These are phyloP conservation scores for Pterois miles DNA, from an alignment of 2,797 vertebrate genomes.

Conservation along the genomic window DNA sequence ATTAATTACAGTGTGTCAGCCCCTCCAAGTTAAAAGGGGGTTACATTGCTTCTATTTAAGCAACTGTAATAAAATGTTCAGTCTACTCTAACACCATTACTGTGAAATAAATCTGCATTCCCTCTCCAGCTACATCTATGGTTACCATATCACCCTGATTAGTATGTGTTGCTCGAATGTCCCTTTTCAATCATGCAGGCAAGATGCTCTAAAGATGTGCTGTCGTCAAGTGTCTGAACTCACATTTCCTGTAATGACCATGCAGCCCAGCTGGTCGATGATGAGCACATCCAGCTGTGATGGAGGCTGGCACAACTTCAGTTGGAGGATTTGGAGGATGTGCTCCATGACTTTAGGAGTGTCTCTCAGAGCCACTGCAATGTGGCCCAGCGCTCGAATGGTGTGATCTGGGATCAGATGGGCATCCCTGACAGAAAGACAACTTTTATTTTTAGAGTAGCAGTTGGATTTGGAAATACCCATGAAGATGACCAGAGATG, in stretches of 20 bases:
- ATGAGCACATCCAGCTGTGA: constrained; percentile 95
- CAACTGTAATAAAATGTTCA: background rate
- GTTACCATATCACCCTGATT: background rate
- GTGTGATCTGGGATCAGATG: constrained; percentile 98
- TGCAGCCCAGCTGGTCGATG: constrained; percentile 95
- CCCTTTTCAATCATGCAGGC: background rate
- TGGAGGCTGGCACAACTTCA: constrained; percentile 97
- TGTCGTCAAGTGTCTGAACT: constrained; percentile 58
- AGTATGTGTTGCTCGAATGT: background rate
- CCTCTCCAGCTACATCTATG: background rate
- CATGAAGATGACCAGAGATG: background rate
- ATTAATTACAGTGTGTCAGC: constrained; percentile 41
- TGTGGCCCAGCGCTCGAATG: constrained; percentile 94
- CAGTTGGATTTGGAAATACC: background rate
- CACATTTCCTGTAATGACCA: constrained; percentile 98
- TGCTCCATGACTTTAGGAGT: constrained; percentile 97
- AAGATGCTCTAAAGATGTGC: background rate
- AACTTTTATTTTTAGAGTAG: constrained; percentile 34
- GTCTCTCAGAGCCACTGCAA: constrained; percentile 94
- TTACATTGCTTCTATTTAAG: constrained; percentile 7
- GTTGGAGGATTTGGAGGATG: constrained; percentile 97
- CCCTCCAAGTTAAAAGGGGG: background rate
- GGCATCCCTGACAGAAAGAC: constrained; percentile 86
- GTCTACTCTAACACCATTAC: background rate
- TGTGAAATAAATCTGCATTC: background rate